Percentiles rank a stretch among this genome's conserved stretches.
These are phyloP conservation scores for Empidonax alnorum DNA, from an alignment of 2,113 vertebrate species.

Conservation along the genomic window DNA sequence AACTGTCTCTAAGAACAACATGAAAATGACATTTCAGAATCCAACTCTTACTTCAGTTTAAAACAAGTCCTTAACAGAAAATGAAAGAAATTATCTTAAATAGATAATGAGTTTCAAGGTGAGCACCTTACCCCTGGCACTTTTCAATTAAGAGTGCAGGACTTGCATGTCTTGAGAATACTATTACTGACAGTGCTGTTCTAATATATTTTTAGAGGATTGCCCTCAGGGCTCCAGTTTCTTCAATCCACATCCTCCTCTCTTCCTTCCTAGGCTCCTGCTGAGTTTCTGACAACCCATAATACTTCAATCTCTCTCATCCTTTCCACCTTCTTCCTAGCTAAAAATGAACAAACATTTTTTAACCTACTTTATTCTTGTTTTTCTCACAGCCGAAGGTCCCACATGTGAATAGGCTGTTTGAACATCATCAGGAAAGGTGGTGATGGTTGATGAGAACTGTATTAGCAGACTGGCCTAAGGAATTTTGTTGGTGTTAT, in stretches of 20 bases:
- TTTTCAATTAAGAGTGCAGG: constrained; percentile 57
- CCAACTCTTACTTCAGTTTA: not conserved
- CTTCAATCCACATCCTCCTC: constrained; percentile 11
- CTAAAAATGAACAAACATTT: constrained; percentile 5
- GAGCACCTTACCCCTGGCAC: constrained; percentile 59
- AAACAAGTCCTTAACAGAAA: constrained; percentile 11
- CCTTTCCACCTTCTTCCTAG: not conserved
- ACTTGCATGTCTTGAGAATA: constrained; percentile 2
- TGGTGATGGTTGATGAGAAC: not conserved
- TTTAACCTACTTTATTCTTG: not conserved
- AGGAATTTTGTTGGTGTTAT: not conserved
- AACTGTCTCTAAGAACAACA: not conserved
- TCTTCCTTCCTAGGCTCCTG: constrained; percentile 6
- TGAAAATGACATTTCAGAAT: not conserved
- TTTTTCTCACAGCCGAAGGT: not conserved
- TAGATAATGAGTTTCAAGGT: constrained; percentile 62
- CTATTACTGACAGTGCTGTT: not conserved
- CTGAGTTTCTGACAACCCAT: constrained; percentile 21
- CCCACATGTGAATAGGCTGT: not conserved
- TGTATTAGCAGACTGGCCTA: not conserved
- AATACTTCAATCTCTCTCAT: constrained; percentile 15
- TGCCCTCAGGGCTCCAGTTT: constrained; percentile 55
- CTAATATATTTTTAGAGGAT: constrained; percentile 59
- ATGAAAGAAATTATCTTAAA: constrained; percentile 14
- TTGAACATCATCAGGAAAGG: not conserved